phyloP scores from a whole-genome alignment of 2,113 vertebrate genomes.

The Gymnocephalus cernua region DNA sequence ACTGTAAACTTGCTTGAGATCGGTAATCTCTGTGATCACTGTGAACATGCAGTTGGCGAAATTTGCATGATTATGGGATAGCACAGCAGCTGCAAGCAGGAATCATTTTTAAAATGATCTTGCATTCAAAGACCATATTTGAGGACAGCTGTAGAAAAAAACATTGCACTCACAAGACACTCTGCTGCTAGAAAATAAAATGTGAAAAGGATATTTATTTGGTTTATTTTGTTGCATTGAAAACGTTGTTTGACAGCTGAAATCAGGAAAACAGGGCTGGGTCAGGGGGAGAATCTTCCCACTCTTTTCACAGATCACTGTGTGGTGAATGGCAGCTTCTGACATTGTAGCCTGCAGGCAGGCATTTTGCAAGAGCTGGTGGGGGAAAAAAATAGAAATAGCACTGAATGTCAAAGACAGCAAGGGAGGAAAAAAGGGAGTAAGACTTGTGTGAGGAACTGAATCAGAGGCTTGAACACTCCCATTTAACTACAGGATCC shows the following conservation, averaged over 20 bases:
- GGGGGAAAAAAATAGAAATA: slow-evolving; percentile 22
- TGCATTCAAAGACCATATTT: neutral
- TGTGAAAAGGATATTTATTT: neutral
- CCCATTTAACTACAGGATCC: slow-evolving; percentile 64
- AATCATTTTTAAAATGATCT: neutral
- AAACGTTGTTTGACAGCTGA: neutral
- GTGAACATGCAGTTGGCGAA: neutral
- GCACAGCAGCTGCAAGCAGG: neutral
- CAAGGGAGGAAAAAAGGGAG: slow-evolving; percentile 39
- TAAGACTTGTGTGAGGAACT: slow-evolving; percentile 41
- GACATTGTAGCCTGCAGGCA: slow-evolving; percentile 66
- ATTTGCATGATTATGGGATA: neutral
- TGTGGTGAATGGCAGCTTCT: slow-evolving; percentile 56
- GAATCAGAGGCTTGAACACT: slow-evolving; percentile 63
- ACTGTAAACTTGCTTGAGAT: neutral
- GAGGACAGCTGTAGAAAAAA: neutral
- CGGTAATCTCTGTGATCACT: neutral
- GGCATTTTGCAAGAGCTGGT: slow-evolving; percentile 71
- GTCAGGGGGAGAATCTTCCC: slow-evolving; percentile 12
- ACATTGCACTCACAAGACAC: neutral
- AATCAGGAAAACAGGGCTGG: neutral
- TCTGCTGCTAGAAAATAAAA: neutral
- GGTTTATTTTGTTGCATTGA: neutral
- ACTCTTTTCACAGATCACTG: slow-evolving; percentile 23
- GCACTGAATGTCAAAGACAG: slow-evolving; percentile 29